Evolutionary conservation across 2,797 vertebrate genomes (phyloP), one percentile per base, ranked within the genome.

Genomic region (Adrianichthys oophorus): DNA sequence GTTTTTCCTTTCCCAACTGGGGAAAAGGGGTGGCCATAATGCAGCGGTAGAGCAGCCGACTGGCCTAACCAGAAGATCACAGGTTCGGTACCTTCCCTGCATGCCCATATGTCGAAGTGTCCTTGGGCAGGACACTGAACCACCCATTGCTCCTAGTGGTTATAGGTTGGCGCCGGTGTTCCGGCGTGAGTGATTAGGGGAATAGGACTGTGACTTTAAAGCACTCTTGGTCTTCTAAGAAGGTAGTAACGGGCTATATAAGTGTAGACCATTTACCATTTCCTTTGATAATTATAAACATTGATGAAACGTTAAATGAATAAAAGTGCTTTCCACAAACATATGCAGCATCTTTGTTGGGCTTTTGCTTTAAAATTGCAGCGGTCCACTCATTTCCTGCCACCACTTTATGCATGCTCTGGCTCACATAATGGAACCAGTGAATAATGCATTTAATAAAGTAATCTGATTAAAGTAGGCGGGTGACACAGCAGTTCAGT

Each of bases 371-470:
- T 17, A 4, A 47, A 29, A 18, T 49, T 18, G 24, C 3, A 48
- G 18, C 18, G 15, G 51, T 62, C 57, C 5, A 61, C 41, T 17
- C 19, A 21, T 26, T 56, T 16, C 54, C 24, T 41, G 48, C 76
- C 64, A 60, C 41, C 45, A 58, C 45, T 21, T 59, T 15, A 52
- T 56, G 26, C 41, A 56, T 52, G 44, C 51, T 51, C 15, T 1
- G 0, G 44, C 67, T 56, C 59, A 65, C 51, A 21, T 41, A 13
- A 24, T 23, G 40, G 32, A 56, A 29, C 65, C 49, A 18, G 62
- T 75, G 73, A 82, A 78, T 80, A 74, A 82, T 73, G 78, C 52
- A 66, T 73, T 74, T 83, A 78, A 83, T 87, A 80, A 83, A 80
- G 70, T 51, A 23, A 48, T 65, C 61, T 65, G 60, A 73, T 79